A percentile compares a stretch with the other conserved stretches of the same genome.
Evolutionary conservation across 2,888 invertebrate species (phyloP).

Genomic region (Ecdyonurus torrentis): DNA sequence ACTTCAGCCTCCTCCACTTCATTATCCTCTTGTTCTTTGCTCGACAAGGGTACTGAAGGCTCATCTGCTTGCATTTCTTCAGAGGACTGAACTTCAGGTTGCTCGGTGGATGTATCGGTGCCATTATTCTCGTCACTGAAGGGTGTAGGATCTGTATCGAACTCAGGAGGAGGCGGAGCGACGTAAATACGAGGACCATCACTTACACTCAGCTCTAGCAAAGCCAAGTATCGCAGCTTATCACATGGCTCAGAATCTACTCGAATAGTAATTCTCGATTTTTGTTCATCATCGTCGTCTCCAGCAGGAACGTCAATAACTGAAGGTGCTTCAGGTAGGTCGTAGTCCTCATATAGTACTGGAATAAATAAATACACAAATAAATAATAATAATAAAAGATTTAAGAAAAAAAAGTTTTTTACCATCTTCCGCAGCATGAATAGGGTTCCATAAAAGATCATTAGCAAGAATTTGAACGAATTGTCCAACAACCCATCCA

Average conservation of each 20-base stretch:
- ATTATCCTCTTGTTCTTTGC: no score
- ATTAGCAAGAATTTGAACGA: constrained; percentile 21
- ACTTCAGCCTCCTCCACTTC: constrained; percentile 20
- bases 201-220: not conserved
- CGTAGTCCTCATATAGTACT: constrained; percentile 9
- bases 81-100: constrained; percentile 7
- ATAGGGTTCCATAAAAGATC: not conserved
- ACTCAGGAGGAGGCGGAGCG: not conserved
- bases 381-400: no score
- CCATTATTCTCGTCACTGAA: constrained; percentile 16
- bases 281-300: not conserved
- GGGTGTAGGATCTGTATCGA: not conserved
- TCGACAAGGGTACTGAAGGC: no score
- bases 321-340: not conserved
- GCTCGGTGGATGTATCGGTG: constrained; percentile 16
- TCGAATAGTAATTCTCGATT: no score
- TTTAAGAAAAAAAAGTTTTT: not conserved
- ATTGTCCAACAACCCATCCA: constrained; percentile 25
- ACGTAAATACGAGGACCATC: not conserved
- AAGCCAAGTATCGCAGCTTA: not conserved
- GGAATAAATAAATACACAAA: no score
- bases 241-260: not conserved
- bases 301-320: constrained; percentile 1
- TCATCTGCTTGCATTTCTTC: not conserved
- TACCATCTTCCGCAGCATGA: constrained; percentile 3